A percentile compares a stretch with the other conserved stretches of the same genome.
Conservation (phyloP, 2,797 vertebrate species). For the Buceros bicornis region DNA sequence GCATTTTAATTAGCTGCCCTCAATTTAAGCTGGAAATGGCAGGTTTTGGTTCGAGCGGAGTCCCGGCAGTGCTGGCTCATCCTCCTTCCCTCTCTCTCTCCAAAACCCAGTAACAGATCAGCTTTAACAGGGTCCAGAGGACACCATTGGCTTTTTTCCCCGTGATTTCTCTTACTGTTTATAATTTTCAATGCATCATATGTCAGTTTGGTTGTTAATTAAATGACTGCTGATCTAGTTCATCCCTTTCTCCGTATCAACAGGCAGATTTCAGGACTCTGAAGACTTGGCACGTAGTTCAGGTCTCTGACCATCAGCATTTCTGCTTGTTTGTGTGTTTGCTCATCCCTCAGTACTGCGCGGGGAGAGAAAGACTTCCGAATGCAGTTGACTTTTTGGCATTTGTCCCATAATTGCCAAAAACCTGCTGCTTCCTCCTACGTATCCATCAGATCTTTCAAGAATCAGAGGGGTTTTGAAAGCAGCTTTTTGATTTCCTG, state of each 20-base stretch:
- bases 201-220: background rate
- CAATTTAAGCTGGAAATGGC: background rate
- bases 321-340: background rate
- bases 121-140: background rate
- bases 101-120: background rate
- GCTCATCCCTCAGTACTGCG: background rate
- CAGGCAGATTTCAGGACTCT: background rate
- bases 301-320: background rate
- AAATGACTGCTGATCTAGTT: background rate
- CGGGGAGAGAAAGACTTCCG: background rate
- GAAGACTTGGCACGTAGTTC: fast-evolving
- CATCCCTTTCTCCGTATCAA: background rate
- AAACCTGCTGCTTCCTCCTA: slow-evolving; percentile 6
- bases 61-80: background rate
- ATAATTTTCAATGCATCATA: fast-evolving
- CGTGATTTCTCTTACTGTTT: background rate
- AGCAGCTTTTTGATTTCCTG: slow-evolving; percentile 24
- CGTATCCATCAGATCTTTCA: background rate
- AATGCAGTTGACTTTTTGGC: background rate
- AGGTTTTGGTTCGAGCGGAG: background rate
- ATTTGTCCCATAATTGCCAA: background rate
- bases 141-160: background rate
- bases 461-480: slow-evolving; percentile 17
- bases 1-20: background rate
- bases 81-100: background rate